Base-by-base conservation (phyloP, 2,113 vertebrate genomes). In the Crotophaga sulcirostris region DNA sequence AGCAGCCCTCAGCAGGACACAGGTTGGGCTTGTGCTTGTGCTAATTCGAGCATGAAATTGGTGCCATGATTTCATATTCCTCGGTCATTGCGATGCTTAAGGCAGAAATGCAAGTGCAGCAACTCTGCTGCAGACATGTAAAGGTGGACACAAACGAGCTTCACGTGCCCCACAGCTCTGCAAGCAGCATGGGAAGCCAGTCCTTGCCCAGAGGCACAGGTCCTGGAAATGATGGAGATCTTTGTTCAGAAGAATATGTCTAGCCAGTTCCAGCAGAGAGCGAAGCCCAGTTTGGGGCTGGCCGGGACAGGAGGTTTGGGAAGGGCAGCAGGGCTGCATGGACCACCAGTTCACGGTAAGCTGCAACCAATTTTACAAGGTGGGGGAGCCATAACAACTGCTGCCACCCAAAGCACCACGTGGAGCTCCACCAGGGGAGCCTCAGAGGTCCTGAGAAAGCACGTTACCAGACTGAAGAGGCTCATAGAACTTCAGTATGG, bases 21-120 rank as follows among this genome's bases (percentile, higher is more conserved):
- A 3, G 54, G 9, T 36, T 7, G 6, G 29, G 14, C 11, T 38
- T 3, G 1, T 2, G 3, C 42, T 44, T n/a, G 9, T 17, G 13
- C 19, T n/a, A 31, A 10, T 6, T 28, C 40, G 40, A 13, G 16
- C 0, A 0, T 21, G 33, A 51, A 73, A 16, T 9, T 29, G 6
- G 25, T 5, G 29, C 47, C 0, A 0, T 20, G 47, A 13, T 42
- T 40, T 13, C 42, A 34, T 31, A 31, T 54, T 26, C 31, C 31
- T 49, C 7, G 1, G 33, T 11, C 49, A 16, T 1, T 11, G 34
- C 4, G 3, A 9, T 4, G 3, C 25, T 77, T 40, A 36, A 4
- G 10, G 47, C 26, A 66, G 34, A 62, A 52, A 6, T 4, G 33
- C 15, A 33, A 58, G 34, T 4, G 9, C 23, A n/a, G 33, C 17